Percentiles rank a stretch among this genome's conserved stretches.
These are phyloP conservation scores for Brachypalpus laphriformis DNA, from an alignment of 2,888 invertebrate genomes.

Conservation along the genomic window DNA sequence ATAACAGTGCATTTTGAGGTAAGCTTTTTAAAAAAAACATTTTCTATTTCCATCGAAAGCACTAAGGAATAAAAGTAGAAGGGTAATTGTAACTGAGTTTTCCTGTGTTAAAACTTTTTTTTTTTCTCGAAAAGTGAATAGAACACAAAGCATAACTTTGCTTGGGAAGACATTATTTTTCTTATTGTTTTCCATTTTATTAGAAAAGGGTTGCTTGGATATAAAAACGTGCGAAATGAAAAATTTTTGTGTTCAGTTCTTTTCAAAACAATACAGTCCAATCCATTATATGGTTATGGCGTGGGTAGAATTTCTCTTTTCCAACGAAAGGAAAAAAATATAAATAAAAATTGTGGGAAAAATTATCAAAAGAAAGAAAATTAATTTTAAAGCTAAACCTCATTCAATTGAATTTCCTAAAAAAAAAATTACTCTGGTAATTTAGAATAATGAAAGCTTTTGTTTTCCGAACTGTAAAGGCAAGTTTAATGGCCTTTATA, in stretches of 20 bases:
- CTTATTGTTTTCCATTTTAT: slow-evolving; percentile 1
- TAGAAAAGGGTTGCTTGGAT: not conserved
- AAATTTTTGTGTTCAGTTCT: not conserved
- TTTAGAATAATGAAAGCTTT: not conserved
- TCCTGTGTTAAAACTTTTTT: not conserved
- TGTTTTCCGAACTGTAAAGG: not conserved
- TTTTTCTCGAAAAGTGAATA: not conserved
- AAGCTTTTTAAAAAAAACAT: not conserved
- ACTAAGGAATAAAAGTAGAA: not conserved
- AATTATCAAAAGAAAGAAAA: not conserved
- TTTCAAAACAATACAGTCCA: not conserved
- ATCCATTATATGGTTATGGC: not conserved
- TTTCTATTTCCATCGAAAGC: not conserved
- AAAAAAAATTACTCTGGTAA: not conserved
- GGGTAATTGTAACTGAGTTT: not conserved
- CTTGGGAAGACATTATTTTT: not conserved
- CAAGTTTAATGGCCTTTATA: not conserved
- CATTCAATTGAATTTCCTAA: not conserved
- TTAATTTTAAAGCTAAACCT: not conserved
- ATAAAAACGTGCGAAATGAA: not conserved
- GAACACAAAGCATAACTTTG: not conserved
- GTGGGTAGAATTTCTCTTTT: not conserved
- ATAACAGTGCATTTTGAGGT: not conserved
- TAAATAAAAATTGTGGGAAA: not conserved
- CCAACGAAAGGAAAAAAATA: not conserved